Evolutionary conservation across 2,113 vertebrate species (phyloP), one percentile per base, ranked within the genome.

Genomic region (Carollia perspicillata): DNA sequence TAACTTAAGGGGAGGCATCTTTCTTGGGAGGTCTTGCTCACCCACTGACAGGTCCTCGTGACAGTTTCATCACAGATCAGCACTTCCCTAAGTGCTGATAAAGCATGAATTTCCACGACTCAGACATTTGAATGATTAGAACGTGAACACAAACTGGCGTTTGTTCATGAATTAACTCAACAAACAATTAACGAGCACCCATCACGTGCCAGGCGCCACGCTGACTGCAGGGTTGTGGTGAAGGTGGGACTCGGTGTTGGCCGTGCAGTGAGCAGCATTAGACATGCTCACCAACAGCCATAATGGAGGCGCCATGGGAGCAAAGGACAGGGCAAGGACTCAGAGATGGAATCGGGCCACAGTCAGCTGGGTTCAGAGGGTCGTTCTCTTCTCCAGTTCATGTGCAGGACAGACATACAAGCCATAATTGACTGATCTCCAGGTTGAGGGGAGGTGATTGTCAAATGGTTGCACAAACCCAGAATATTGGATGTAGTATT

Each of bases 81-180:
- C 26, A 37, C 63, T 90, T 74, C 8, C 16, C 9, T 35, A 2
- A n/a, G 13, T 42, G 28, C 16, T 84, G 47, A 58, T 37, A 75
- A 90, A 84, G 40, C 33, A 55, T 10, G 23, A 17, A 53, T 1
- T 65, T 9, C 42, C 30, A 30, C n/a, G 55, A 84, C 79, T 89
- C 84, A 86, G 69, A 74, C 22, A 33, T 72, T 97, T 16, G 6
- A 60, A 51, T 88, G 44, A 58, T 71, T 51, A 77, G n/a, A 93
- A 66, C 4, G 35, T 68, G 69, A 72, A 84, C 51, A 49, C 13
- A 77, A 44, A 40, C 4, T 0, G 1, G 26, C 37, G 1, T 68
- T 66, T 79, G 42, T 74, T 84, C 49, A 84, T 65, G 91, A 74
- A 63, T 90, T 74, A 63, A 78, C 20, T 79, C 55, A 20, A 49